A percentile compares a stretch with the other conserved stretches of the same genome.
These are phyloP conservation scores for Acleris literana DNA, from an alignment of 2,888 invertebrate species.

Conservation along the genomic window DNA sequence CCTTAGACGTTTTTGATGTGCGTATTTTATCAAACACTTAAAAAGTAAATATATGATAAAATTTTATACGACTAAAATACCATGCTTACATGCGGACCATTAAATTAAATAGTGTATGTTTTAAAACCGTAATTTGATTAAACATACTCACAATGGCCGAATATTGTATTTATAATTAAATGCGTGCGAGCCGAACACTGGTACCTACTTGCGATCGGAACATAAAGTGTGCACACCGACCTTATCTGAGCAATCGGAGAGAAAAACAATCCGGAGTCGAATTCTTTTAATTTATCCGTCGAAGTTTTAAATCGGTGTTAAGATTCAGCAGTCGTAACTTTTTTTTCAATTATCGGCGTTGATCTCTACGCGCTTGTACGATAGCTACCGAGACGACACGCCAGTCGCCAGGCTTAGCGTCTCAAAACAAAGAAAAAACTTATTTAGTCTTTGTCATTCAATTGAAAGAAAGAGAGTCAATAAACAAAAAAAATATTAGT, in stretches of 20 bases:
- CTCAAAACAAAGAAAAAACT: conserved; percentile 46
- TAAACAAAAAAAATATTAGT: neutral
- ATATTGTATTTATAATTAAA: conserved; percentile 62
- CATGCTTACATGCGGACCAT: no score
- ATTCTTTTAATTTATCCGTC: conserved; percentile 80
- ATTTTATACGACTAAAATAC: no score
- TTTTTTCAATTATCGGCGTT: conserved; percentile 75
- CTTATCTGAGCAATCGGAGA: conserved; percentile 71
- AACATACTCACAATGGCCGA: neutral
- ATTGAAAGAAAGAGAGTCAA: conserved; percentile 24
- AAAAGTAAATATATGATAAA: no score
- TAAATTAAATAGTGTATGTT: no score
- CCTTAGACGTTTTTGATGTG: no score
- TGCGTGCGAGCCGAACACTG: conserved; percentile 56
- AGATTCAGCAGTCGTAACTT: conserved; percentile 75
- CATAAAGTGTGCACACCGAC: conserved; percentile 75
- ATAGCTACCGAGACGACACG: conserved; percentile 70
- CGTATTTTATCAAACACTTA: no score
- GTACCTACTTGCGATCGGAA: conserved; percentile 63
- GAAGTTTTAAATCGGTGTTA: conserved; percentile 80
- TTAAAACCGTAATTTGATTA: no score
- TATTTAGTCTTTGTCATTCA: conserved; percentile 45
- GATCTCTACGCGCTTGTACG: conserved; percentile 73
- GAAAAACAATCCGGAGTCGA: conserved; percentile 70
- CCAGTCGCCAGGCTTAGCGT: conserved; percentile 46